Conservation (phyloP, 2,797 vertebrate genomes). For the Smutsia temminckii region DNA sequence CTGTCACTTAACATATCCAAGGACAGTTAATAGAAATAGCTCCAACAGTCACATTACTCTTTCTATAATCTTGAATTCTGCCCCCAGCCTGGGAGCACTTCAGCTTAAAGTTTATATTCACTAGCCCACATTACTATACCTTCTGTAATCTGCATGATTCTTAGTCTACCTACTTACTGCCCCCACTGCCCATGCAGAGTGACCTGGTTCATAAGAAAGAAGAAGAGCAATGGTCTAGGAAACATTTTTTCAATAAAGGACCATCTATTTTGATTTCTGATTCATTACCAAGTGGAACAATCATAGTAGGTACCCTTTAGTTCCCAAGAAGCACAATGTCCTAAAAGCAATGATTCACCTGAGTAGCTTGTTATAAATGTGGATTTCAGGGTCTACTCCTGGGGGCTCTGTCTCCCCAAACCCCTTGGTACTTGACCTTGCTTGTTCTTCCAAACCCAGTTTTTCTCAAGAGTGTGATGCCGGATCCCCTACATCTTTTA, state of each 20-base stretch:
- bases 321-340: neutral
- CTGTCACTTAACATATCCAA: slow-evolving; percentile 1
- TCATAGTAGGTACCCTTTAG: neutral
- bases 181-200: neutral
- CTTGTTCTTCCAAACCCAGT: neutral
- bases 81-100: neutral
- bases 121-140: neutral
- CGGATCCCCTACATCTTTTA: neutral
- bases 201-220: slow-evolving; percentile 1
- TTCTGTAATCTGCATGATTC: neutral
- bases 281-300: neutral
- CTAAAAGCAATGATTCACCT: neutral
- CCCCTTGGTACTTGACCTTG: neutral
- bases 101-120: neutral
- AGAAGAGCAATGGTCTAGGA: slow-evolving; percentile 22
- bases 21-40: slow-evolving; percentile 44
- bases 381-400: neutral
- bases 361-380: neutral
- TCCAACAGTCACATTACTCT: slow-evolving; percentile 44
- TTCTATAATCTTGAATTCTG: neutral
- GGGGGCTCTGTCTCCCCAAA: neutral
- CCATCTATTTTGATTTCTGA: slow-evolving; percentile 20
- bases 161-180: neutral
- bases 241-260: slow-evolving; percentile 31
- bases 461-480: neutral